Base-by-base conservation (phyloP, 1,140 invertebrate species). In the Branchinecta lynchi region DNA sequence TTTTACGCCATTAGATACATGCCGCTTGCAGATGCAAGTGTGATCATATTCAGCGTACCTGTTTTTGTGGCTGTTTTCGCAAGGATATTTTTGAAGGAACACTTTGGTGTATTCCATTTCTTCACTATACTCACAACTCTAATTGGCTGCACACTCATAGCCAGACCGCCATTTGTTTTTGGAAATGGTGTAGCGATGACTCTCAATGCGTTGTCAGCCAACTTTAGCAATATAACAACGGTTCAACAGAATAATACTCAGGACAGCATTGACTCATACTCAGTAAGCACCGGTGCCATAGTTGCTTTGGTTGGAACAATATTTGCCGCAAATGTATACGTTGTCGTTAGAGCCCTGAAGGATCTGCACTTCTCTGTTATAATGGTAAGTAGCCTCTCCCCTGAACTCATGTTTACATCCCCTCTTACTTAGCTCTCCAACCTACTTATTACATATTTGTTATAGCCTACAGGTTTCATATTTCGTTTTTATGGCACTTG, bases 51-150 rank as follows among this genome's bases (percentile, higher is more conserved):
- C 78, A 92, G 90, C 65, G 88, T 89, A 12, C 89, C 89, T 10
- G 90, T 94, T 10, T 93, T 94, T 81, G 92, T 93, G n/a, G 87
- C 89, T 45, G 86, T 94, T 73, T 93, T 93, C 78, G 91, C 92
- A 7, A 82, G 86, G 71, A 84, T 93, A 72, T 93, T 93, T 78
- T 81, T 95, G 3, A 92, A 93, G 76, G 91, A 94, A 75, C 87
- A 89, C 2, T 94, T 90, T 77, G 89, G 89, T n/a, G 78, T 90
- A 20, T 92, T 92, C 77, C 90, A 91, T 74, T 84, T 87, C 10
- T 78, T 92, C 60, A 90, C 88, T 8, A 88, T 93, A 46, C 81
- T 88, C 73, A 76, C 93, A 66, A 93, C 91, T 7, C 77, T 94
- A 32, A 81, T 92, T 69, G 92, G 92, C 17, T 89, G 93, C 9